These are phyloP conservation scores for Cephus sareptanus DNA, from an alignment of 2,888 invertebrate genomes.

Conservation along the genomic window DNA sequence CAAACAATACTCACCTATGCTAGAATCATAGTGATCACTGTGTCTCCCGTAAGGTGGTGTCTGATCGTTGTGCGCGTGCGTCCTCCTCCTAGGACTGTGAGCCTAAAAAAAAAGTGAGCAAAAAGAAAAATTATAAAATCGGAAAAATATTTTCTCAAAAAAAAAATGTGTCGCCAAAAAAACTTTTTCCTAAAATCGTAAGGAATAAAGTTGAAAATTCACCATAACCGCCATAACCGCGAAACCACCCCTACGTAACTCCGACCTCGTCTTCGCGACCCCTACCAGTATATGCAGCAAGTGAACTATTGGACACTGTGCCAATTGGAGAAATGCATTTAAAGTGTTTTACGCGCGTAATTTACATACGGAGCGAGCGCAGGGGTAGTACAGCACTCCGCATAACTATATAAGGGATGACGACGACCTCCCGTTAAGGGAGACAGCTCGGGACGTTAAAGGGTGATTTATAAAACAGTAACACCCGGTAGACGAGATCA, in stretches of 20 bases:
- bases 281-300: too few relatives aligned
- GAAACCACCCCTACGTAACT: too few relatives aligned
- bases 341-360: too few relatives aligned
- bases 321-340: too few relatives aligned
- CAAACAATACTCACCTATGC: constrained; percentile 44
- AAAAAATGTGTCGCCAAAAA: not conserved
- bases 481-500: not conserved
- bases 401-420: too few relatives aligned
- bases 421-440: too few relatives aligned
- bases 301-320: too few relatives aligned
- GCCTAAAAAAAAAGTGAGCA: constrained; percentile 36
- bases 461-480: not conserved
- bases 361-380: too few relatives aligned
- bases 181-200: not conserved
- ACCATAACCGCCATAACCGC: too few relatives aligned
- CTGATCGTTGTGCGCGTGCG: constrained; percentile 30
- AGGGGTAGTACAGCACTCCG: too few relatives aligned
- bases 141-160: constrained; percentile 35
- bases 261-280: too few relatives aligned
- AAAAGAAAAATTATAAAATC: constrained; percentile 6
- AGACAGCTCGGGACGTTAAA: too few relatives aligned
- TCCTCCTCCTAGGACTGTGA: constrained; percentile 41
- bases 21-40: constrained; percentile 55
- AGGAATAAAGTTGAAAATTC: not conserved
- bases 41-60: constrained; percentile 47